Evolutionary conservation across 2,113 vertebrate species (phyloP).

Genomic region (Mellivora capensis): DNA sequence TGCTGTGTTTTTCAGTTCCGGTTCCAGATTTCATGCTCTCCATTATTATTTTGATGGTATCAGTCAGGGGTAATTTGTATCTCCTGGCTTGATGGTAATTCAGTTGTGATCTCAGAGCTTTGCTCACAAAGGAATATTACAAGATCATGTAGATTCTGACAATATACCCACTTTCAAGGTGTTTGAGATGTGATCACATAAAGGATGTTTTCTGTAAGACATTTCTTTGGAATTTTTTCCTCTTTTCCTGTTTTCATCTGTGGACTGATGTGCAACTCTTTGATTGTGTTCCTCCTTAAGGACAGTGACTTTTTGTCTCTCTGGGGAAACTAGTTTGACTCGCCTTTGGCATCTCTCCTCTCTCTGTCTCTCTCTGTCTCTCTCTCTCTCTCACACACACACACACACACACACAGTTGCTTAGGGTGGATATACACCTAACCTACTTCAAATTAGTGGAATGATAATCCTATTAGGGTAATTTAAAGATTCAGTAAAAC

Average conservation of each 20-base stretch:
- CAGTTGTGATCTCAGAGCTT: not conserved
- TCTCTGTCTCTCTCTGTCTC: no score
- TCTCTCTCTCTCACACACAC: no score
- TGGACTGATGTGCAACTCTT: not conserved
- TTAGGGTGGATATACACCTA: not conserved
- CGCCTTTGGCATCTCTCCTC: not conserved
- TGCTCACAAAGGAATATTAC: not conserved
- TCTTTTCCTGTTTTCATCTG: not conserved
- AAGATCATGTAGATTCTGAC: not conserved
- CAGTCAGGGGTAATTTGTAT: not conserved
- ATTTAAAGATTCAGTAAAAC: not conserved
- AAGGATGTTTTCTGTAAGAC: not conserved
- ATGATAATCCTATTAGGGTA: not conserved
- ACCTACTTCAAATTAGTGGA: not conserved
- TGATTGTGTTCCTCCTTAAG: not conserved
- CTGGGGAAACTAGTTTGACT: not conserved
- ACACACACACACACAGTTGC: not conserved
- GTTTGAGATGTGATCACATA: not conserved
- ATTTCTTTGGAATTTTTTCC: not conserved
- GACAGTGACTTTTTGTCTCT: not conserved
- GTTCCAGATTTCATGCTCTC: not conserved
- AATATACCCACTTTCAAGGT: not conserved
- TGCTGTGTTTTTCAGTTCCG: not conserved
- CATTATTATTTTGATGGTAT: not conserved
- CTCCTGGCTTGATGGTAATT: not conserved